These are phyloP conservation scores for Chondrilla cf. caribensis DNA, from an alignment of 37 sponge, comb jelly and placozoan species.

Conservation along the genomic window DNA sequence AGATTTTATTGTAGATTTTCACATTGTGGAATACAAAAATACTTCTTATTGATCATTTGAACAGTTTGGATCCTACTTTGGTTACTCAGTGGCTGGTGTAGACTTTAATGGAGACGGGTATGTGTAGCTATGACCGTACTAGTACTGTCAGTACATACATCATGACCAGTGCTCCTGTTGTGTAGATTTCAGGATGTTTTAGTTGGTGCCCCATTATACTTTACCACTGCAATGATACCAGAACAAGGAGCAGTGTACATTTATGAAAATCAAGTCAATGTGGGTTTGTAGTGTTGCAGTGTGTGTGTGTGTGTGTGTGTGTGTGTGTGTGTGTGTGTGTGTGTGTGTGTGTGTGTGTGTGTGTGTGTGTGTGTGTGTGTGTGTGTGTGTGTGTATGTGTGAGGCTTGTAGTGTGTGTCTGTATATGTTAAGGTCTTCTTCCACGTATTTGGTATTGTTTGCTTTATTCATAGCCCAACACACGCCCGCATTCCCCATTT, in stretches of 20 bases:
- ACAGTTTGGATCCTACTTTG: constrained; percentile 18
- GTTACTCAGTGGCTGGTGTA: constrained; percentile 3
- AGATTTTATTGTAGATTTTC: too few relatives aligned
- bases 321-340: too few relatives aligned
- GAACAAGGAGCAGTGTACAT: constrained; percentile 15
- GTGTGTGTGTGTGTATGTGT: not conserved
- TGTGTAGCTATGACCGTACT: not conserved
- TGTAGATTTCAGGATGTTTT: constrained; percentile 16
- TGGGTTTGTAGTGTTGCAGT: too few relatives aligned
- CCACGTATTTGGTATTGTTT: too few relatives aligned
- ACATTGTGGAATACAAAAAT: not conserved
- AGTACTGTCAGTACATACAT: not conserved
- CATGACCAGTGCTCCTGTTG: not conserved
- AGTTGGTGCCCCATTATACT: constrained; percentile 15
- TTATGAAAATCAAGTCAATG: constrained; percentile 7
- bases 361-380: not conserved
- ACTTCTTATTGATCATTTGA: not conserved
- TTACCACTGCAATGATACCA: not conserved
- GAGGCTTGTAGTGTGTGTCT: too few relatives aligned
- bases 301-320: not conserved
- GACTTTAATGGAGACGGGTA: constrained; percentile 18
- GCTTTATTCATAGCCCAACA: too few relatives aligned
- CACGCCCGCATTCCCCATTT: too few relatives aligned
- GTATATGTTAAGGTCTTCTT: too few relatives aligned
- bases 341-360: not conserved